Conservation (phyloP, 1,140 invertebrate genomes). For the Drosophila bipectinata region DNA sequence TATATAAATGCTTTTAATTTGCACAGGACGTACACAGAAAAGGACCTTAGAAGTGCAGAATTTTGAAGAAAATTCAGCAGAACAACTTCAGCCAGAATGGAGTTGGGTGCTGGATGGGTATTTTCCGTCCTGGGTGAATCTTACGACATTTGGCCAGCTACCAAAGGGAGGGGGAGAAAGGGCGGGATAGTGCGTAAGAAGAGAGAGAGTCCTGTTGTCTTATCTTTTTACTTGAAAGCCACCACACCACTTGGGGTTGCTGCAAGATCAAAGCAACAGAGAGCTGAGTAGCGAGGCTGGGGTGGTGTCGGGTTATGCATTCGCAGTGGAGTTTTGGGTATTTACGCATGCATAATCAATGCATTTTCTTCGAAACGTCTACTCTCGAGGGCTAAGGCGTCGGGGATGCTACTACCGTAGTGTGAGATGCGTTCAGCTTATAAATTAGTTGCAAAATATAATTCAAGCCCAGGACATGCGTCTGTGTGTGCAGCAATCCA, state of each 20-base stretch:
- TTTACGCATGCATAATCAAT: conserved; percentile 81
- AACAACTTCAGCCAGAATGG: conserved; percentile 19
- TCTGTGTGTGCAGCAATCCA: conserved; percentile 7
- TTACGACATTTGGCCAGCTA: conserved; percentile 44
- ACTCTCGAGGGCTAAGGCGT: conserved; percentile 8
- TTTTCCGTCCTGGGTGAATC: conserved; percentile 52
- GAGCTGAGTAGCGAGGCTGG: neutral
- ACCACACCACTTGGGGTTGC: conserved; percentile 24
- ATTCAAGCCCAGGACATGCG: conserved; percentile 41
- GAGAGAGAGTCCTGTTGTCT: conserved; percentile 42
- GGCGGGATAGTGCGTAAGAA: neutral
- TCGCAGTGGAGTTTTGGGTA: conserved; percentile 60
- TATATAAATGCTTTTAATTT: conserved; percentile 77
- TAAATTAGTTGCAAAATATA: conserved; percentile 75
- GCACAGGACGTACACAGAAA: conserved; percentile 57
- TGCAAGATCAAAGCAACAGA: conserved; percentile 13
- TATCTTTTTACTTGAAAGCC: conserved; percentile 75
- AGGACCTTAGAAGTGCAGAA: conserved; percentile 53
- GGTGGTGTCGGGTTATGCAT: conserved; percentile 17
- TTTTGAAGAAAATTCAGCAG: conserved; percentile 75
- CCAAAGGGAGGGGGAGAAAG: too few relatives aligned
- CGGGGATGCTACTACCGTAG: neutral
- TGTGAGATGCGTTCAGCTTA: conserved; percentile 25
- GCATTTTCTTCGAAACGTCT: conserved; percentile 59
- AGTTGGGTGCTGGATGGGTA: conserved; percentile 8